Percentiles rank a stretch among this genome's conserved stretches.
These are phyloP conservation scores for Habroteleia sp. DNA, from an alignment of 2,888 invertebrate genomes.

Conservation along the genomic window DNA sequence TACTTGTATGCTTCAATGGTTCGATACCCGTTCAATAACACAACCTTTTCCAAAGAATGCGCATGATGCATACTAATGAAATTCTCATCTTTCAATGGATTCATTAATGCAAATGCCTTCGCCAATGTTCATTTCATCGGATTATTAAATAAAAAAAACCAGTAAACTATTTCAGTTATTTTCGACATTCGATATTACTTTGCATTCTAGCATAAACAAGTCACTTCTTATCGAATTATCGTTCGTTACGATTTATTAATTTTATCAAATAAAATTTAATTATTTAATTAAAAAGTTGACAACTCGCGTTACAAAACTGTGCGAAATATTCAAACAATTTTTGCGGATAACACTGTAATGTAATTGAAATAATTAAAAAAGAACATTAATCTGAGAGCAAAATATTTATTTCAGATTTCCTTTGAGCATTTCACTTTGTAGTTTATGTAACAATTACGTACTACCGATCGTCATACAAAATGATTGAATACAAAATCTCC, in stretches of 20 bases:
- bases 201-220: too few relatives aligned
- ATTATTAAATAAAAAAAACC: constrained; percentile 8
- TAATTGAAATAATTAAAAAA: constrained; percentile 16
- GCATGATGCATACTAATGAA: constrained; percentile 37
- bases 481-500: constrained; percentile 28
- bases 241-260: neutral
- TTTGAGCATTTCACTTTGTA: constrained; percentile 13
- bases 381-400: too few relatives aligned
- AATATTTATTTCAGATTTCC: neutral
- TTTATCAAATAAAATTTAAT: neutral
- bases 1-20: constrained; percentile 34
- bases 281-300: neutral
- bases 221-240: neutral
- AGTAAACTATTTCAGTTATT: neutral
- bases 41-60: constrained; percentile 23
- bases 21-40: constrained; percentile 53
- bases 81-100: constrained; percentile 35
- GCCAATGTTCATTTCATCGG: constrained; percentile 27
- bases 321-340: neutral
- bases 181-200: neutral
- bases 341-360: neutral
- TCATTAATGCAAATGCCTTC: constrained; percentile 36
- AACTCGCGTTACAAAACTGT: neutral
- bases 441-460: constrained; percentile 15
- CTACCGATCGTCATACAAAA: constrained; percentile 12